Conservation (phyloP, 2,113 vertebrate genomes). For the Zingel zingel region DNA sequence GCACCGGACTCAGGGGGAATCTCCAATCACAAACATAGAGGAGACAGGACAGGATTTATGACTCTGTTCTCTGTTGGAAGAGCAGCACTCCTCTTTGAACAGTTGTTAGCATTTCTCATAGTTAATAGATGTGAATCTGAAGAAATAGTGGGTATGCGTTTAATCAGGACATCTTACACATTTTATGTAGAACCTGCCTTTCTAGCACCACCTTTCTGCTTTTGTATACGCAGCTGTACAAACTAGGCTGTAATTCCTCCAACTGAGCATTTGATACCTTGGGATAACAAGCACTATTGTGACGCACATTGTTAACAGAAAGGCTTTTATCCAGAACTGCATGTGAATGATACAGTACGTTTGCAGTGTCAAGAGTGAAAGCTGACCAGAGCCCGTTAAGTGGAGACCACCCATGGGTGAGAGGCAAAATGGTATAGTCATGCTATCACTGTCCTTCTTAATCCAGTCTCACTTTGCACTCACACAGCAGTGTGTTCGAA, state of each 20-base stretch:
- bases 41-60: constrained; percentile 81
- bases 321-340: constrained; percentile 56
- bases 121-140: constrained; percentile 16
- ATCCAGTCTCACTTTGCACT: constrained; percentile 23
- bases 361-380: constrained; percentile 70
- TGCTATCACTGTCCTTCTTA: constrained; percentile 41
- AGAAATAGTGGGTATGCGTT: constrained; percentile 21
- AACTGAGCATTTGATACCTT: constrained; percentile 60
- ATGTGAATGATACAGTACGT: constrained; percentile 72
- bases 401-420: constrained; percentile 76
- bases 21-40: constrained; percentile 80
- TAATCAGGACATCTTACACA: constrained; percentile 21
- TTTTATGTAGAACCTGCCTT: constrained; percentile 20
- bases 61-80: constrained; percentile 57
- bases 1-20: constrained; percentile 72
- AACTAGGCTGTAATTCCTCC: constrained; percentile 46
- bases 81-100: constrained; percentile 57
- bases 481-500: constrained; percentile 44
- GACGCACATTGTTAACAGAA: constrained; percentile 54
- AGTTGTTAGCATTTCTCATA: constrained; percentile 24
- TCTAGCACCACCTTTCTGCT: constrained; percentile 31
- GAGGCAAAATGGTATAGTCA: constrained; percentile 45
- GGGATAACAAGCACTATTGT: constrained; percentile 65
- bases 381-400: constrained; percentile 57
- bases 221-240: constrained; percentile 66